Percentiles rank a stretch among this genome's conserved stretches.
phyloP scores from a whole-genome alignment of 2,888 invertebrate species.

The Drosophila trichaetosa region DNA sequence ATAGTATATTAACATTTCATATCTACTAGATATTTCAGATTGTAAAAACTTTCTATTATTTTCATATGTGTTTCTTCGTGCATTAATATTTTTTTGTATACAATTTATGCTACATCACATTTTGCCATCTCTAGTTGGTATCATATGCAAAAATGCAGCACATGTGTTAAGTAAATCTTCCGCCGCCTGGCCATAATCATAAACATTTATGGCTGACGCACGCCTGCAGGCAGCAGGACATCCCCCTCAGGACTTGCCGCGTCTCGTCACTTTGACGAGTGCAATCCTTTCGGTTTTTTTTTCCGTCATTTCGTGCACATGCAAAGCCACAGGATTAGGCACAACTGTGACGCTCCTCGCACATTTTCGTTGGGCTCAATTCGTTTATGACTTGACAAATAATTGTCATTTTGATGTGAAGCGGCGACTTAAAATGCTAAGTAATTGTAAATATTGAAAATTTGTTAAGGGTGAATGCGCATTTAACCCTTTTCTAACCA shows the following conservation, averaged over 20 bases:
- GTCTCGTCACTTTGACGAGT: slow-evolving; percentile 75
- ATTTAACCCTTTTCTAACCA: slow-evolving; percentile 57
- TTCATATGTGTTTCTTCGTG: not conserved
- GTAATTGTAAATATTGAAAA: slow-evolving; percentile 80
- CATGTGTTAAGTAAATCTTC: slow-evolving; percentile 79
- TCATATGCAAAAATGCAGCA: slow-evolving; percentile 77
- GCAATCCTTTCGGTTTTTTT: slow-evolving; percentile 64
- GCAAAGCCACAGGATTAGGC: slow-evolving; percentile 78
- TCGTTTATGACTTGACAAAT: slow-evolving; percentile 82
- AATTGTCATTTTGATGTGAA: slow-evolving; percentile 80
- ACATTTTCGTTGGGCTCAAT: slow-evolving; percentile 58
- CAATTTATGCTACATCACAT: not conserved
- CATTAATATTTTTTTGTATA: no score
- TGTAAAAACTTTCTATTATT: not conserved
- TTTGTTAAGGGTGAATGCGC: slow-evolving; percentile 49
- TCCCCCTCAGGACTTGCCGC: slow-evolving; percentile 39
- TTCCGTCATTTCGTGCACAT: slow-evolving; percentile 45
- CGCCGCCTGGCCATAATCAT: slow-evolving; percentile 83
- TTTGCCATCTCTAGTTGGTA: slow-evolving; percentile 56
- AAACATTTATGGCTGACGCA: slow-evolving; percentile 84
- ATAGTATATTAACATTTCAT: not conserved
- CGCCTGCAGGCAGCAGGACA: slow-evolving; percentile 65
- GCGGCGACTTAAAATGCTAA: slow-evolving; percentile 74
- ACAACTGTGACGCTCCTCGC: slow-evolving; percentile 69
- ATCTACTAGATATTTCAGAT: not conserved